phyloP scores from a whole-genome alignment of 2,888 invertebrate genomes.

The Sinopyrophorus schimmeli region DNA sequence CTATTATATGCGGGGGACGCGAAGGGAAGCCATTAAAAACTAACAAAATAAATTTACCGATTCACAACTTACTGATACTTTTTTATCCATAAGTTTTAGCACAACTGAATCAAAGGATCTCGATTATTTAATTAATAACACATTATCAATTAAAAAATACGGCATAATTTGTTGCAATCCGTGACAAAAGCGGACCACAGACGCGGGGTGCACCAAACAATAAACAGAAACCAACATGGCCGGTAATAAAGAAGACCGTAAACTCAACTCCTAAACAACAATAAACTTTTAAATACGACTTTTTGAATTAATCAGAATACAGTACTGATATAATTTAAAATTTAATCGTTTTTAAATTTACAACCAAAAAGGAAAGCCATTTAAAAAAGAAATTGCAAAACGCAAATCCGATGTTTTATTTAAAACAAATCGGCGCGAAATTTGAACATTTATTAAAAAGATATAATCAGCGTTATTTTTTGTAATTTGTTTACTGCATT shows the following conservation, averaged over 20 bases:
- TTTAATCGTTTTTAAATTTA: too few relatives aligned
- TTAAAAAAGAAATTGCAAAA: too few relatives aligned
- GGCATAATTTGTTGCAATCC: constrained; percentile 34
- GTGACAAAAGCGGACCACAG: constrained; percentile 43
- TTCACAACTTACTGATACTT: constrained; percentile 11
- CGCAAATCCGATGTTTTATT: too few relatives aligned
- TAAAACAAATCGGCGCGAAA: too few relatives aligned
- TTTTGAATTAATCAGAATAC: too few relatives aligned
- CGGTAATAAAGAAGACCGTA: constrained; percentile 31
- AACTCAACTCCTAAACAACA: too few relatives aligned
- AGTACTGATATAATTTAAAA: too few relatives aligned
- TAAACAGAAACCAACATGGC: constrained; percentile 56
- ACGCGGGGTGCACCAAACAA: constrained; percentile 56
- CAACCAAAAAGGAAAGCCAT: too few relatives aligned
- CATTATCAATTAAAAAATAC: constrained; percentile 13
- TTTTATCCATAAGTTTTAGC: constrained; percentile 17
- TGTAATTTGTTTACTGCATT: too few relatives aligned
- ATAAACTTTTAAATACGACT: background rate
- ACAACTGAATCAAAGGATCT: constrained; percentile 20
- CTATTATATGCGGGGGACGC: constrained; percentile 69
- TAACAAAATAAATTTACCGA: constrained; percentile 17
- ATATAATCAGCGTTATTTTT: too few relatives aligned
- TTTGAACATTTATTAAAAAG: too few relatives aligned
- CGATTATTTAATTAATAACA: constrained; percentile 3
- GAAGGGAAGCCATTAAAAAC: constrained; percentile 68